Evolutionary conservation across 2,888 invertebrate species (phyloP).

Genomic region (Dynastes tityus): DNA sequence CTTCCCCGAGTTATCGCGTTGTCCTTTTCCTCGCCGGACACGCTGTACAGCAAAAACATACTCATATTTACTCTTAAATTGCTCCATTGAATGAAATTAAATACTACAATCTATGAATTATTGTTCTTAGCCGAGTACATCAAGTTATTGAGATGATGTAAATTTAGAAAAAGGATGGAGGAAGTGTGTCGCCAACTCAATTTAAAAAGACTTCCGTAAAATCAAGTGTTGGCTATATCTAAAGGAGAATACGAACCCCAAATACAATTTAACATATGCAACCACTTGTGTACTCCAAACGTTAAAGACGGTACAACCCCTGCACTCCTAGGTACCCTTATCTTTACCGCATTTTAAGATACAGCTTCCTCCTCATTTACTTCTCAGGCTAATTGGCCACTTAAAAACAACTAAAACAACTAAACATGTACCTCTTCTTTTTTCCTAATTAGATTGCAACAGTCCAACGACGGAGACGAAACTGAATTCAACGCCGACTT

Average conservation of each 20-base stretch:
- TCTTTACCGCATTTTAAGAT: constrained; percentile 54
- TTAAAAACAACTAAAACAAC: constrained; percentile 54
- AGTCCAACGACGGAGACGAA: constrained; percentile 67
- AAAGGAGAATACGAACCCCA: neutral
- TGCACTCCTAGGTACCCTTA: constrained; percentile 49
- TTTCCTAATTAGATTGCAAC: constrained; percentile 68
- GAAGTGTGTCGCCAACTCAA: constrained; percentile 60
- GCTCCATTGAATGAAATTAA: too few species aligned
- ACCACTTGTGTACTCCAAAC: constrained; percentile 32
- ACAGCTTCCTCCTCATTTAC: constrained; percentile 52
- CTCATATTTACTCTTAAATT: too few species aligned
- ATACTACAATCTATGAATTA: too few species aligned
- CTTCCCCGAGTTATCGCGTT: too few species aligned
- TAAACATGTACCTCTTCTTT: neutral
- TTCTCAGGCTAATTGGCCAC: constrained; percentile 53
- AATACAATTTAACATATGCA: constrained; percentile 32
- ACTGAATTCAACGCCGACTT: constrained; percentile 52
- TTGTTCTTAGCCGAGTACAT: too few species aligned
- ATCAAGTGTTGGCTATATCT: constrained; percentile 18
- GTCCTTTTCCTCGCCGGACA: too few species aligned
- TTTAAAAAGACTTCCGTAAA: constrained; percentile 43
- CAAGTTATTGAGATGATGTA: too few species aligned
- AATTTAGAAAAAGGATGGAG: constrained; percentile 36
- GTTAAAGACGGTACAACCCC: constrained; percentile 13
- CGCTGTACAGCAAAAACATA: too few species aligned